Base-by-base conservation (phyloP, 1,140 invertebrate species). In the Leptinotarsa defecta region DNA sequence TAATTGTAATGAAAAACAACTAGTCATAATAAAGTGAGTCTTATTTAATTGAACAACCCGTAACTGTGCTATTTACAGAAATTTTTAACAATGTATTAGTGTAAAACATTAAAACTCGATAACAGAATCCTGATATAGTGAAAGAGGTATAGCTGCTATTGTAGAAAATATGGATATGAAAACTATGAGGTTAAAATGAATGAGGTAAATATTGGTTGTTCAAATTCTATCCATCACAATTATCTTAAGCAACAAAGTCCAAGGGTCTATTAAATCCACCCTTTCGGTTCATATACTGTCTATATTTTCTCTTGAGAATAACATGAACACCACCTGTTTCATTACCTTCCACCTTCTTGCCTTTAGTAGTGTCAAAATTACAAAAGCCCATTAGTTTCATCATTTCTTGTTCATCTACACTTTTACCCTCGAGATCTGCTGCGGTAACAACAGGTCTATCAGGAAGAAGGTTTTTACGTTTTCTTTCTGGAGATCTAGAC, bases 201-300 rank as follows among this genome's bases (percentile, higher is more conserved):
- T 79, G 76, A 79, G 78, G 74, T 79, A 77, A 79, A 73, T 76
- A 70, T 64, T 75, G 78, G 78, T 79, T 77, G 78, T 79, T 79
- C 78, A 77, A 75, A 75, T 77, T 77, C 71, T 48, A 69, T 20
- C 48, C 43, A 13, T 61, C 73, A 64, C 48, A 20, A 69, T 15
- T 34, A 67, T 52, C 3, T 80, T 91, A 95, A 77, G 94, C 94
- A 65, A 97, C 95, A 89, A 96, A 96, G 87, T 99, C 98, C 68
- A 99, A 88, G 52, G 98, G 98, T 84, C 98, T 90, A 86, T 99
- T 99, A 87, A 99, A 99, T 74, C 98, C 98, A 79, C 98, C 98
- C 88, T 98, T 97, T 74, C 98, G 91, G 87, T 99, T 99, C 98
- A 99, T 99, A 83, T 99, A 99, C 87, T 99, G 98, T 82, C 97